Base-by-base conservation (phyloP, 2,113 vertebrate species). In the Anoplopoma fimbria region DNA sequence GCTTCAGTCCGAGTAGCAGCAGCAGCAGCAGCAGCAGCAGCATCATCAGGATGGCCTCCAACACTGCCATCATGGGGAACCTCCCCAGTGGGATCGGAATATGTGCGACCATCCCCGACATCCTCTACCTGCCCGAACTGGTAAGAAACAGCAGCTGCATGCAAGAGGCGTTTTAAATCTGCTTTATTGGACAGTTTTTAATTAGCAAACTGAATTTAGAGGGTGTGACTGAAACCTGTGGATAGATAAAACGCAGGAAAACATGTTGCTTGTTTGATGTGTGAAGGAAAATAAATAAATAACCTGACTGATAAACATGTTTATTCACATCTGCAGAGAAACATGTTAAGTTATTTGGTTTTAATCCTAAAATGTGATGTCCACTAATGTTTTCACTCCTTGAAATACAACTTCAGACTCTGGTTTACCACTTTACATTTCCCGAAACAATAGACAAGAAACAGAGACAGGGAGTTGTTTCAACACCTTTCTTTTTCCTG, bases 111-210 rank as follows among this genome's bases (percentile, higher is more conserved):
- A 77, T 94, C 19, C 95, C 95, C 0, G 95, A 96, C 81, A 87
- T 96, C 60, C 82, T 96, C 12, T 96, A 94, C 78, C 47, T 96
- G 9, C 95, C 94, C 0, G 95, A 95, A 29, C 92, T 96, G 77
- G 95, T 96, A 57, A 94, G 94, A 83, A 65, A 5, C n/a, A 19
- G 47, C 29, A 23, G 8, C 38, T 29, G 3, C 14, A 61, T 29
- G 3, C 14, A 61, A 2, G 33, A n/a, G 8, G 49, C 14, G 1
- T 7, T 42, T 3, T 9, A 21, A 12, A 21, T 6, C 19, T 2
- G 33, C 57, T 34, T 23, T 23, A 21, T 4, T 4, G 4, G 60
- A 38, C 58, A 27, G 33, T n/a, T 23, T 53, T 38, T 6, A 25
- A 36, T 19, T 1, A 55, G 69, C 12, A 42, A 65, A 42, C 15